Evolutionary conservation across 2,888 invertebrate species (phyloP), one percentile per base, ranked within the genome.

Genomic region (Lamellibrachia columna): DNA sequence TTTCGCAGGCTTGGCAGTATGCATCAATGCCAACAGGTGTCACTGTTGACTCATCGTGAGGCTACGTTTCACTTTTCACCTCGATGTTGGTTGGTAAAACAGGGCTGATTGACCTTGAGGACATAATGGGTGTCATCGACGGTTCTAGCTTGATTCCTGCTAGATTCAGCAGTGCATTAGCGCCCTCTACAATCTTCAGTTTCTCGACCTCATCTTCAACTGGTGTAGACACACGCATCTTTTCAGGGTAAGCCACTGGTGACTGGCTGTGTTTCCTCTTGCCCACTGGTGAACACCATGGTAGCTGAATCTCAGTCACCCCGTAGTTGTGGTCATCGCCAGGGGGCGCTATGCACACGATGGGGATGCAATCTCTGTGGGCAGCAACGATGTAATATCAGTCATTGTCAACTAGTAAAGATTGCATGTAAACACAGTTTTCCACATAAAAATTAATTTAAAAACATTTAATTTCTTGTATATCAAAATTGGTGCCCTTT

Each of bases 291-390:
- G 22, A 75, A n/a, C n/a, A 40, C 52, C 91, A 91, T 22, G 11
- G 53, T 22, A 28, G 3, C 75, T 75, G 75, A 6, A 75, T n/a
- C 15, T 75, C 75, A 6, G 75, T 75, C 22, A 75, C 6, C 22
- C 22, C 98, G 97, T 99, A 99, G 92, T 98, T 98, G 97, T 99
- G 99, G 97, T 99, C 99, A 97, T 98, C 98, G 96, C 98, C 98
- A 0, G 98, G 98, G 95, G 98, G 98, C 92, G 98, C 98, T 3
- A 98, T 98, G 95, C 98, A 98, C 94, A 98, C 98, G 4, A 91
- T 40, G 91, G n/a, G 6, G 22, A 3, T n/a, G 22, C n/a, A n/a
- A 75, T 6, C 6, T 75, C 75, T 75, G 75, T 75, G 75, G 22
- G n/a, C 75, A 75, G 15, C 60, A 60, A 75, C 22, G 55, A 55